These are phyloP conservation scores for Antidorcas marsupialis DNA, from an alignment of 2,113 vertebrate species.

Conservation along the genomic window DNA sequence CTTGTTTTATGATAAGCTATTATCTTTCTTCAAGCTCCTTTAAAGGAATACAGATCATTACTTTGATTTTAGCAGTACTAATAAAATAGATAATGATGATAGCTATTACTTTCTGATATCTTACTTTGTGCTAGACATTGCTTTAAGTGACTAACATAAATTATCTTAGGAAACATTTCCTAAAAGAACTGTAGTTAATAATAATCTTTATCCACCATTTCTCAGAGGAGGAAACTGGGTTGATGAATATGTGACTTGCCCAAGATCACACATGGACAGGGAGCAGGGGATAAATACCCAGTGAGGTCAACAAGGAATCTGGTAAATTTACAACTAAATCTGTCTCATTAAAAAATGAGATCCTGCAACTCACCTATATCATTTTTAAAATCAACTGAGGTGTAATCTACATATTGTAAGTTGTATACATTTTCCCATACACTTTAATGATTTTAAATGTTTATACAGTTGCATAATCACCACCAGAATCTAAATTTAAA, in stretches of 20 bases:
- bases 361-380: background rate
- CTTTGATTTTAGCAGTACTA: background rate
- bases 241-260: background rate
- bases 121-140: background rate
- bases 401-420: background rate
- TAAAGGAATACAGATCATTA: background rate
- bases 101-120: background rate
- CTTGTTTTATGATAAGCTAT: background rate
- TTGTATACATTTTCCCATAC: background rate
- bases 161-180: background rate
- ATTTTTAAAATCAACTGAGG: background rate
- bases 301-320: background rate
- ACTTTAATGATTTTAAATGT: background rate
- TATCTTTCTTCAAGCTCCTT: background rate
- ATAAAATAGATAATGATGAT: background rate
- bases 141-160: background rate
- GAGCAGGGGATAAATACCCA: background rate
- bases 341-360: background rate
- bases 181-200: background rate
- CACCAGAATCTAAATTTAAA: background rate
- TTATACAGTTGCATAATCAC: background rate
- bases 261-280: background rate
- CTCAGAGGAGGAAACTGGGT: background rate
- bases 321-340: background rate
- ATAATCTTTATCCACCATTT: background rate